Evolutionary conservation across 2,113 vertebrate genomes (phyloP), one percentile per base, ranked within the genome.

Genomic region (Datnioides undecimradiatus): DNA sequence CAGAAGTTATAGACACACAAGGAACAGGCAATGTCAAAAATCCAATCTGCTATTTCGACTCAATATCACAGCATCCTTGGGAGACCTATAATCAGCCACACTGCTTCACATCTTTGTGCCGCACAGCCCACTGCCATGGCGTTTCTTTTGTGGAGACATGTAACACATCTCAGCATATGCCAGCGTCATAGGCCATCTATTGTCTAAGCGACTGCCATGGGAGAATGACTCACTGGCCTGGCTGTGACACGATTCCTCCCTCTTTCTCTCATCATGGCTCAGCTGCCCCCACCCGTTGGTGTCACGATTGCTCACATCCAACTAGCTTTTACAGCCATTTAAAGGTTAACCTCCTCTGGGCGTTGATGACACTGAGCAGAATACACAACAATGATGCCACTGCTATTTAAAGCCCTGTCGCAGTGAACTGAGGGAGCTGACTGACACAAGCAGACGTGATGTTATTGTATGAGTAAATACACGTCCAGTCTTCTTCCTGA

Each of bases 221-320:
- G 76, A 85, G 72, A 70, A 64, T 90, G 88, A 90, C 45, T 92
- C 88, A 91, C 63, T 33, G 45, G 71, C 59, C 60, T 21, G 72
- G 69, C 88, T 88, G 82, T 41, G 78, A 89, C 82, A 83, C 58
- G 27, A 80, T 57, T 85, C 82, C 79, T 85, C 74, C 73, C 66
- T 74, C 49, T n/a, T n/a, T 14, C 73, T 80, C 67, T 71, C 38
- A 80, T 76, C 79, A 54, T 29, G 38, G 58, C 62, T 23, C n/a
- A n/a, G 41, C 68, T 59, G 54, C 66, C 72, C 58, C 65, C 80
- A 70, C 73, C 57, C 55, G 19, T 40, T 57, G 27, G 79, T 73
- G 81, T 90, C 90, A 85, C 68, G 64, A 88, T 77, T 77, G 73
- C 75, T 85, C 69, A 58, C 74, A 59, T 80, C 74, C 81, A 77